A percentile compares a stretch with the other conserved stretches of the same genome.
These are phyloP conservation scores for Esox masquinongy DNA, from an alignment of 2,797 vertebrate genomes.

Conservation along the genomic window DNA sequence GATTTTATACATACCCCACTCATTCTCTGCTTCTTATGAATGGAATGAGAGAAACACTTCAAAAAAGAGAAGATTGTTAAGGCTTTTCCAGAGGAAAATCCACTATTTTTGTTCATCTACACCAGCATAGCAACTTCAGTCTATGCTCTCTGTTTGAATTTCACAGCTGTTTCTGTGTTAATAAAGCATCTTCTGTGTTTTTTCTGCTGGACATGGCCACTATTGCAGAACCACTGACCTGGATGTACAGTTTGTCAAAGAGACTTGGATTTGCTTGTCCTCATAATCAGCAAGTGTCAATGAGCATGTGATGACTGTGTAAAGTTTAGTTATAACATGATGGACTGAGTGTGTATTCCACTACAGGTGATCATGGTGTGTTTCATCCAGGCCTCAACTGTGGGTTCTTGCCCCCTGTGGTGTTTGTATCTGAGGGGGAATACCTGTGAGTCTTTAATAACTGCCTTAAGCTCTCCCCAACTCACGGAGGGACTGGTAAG, in stretches of 20 bases:
- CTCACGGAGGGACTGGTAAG: conserved; percentile 3
- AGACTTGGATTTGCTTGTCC: not conserved
- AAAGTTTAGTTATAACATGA: not conserved
- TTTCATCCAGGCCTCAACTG: not conserved
- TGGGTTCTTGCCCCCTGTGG: not conserved
- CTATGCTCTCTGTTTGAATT: conserved; percentile 39
- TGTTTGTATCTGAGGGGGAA: not conserved
- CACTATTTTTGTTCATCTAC: conserved; percentile 48
- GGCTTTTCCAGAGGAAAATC: conserved; percentile 39
- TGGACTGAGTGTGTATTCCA: not conserved
- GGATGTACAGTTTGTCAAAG: not conserved
- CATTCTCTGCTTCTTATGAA: conserved; percentile 55
- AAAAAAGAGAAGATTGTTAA: conserved; percentile 35
- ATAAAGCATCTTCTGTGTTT: conserved; percentile 31
- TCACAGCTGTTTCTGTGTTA: conserved; percentile 13
- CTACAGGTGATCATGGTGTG: not conserved
- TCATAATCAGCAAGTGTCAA: not conserved
- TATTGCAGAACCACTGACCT: not conserved
- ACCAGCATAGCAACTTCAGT: conserved; percentile 48
- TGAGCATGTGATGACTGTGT: not conserved
- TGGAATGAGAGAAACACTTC: conserved; percentile 50
- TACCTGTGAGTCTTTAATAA: not conserved
- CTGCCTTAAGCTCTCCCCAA: conserved; percentile 3
- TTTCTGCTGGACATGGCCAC: conserved; percentile 6
- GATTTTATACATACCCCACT: conserved; percentile 58